phyloP scores from a whole-genome alignment of 2,797 vertebrate genomes.

The Allobates femoralis region DNA sequence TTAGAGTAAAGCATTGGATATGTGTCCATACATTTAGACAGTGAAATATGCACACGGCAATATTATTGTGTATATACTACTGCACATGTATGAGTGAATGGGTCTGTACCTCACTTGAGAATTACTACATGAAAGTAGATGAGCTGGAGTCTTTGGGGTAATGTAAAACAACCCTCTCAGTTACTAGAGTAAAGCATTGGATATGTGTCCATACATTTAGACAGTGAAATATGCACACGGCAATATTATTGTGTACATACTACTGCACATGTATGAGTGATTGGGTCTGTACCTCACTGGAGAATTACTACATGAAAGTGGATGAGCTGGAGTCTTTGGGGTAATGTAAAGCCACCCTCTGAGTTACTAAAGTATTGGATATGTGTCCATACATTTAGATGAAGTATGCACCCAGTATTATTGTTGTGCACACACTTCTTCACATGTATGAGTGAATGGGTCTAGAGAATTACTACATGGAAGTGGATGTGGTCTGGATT shows the following conservation, averaged over 20 bases:
- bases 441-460: neutral
- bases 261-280: slow-evolving; percentile 43
- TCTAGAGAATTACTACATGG: neutral
- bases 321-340: too few relatives aligned
- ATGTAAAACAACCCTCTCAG: slow-evolving; percentile 21
- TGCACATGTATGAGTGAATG: slow-evolving; percentile 56
- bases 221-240: too few relatives aligned
- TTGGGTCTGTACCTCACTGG: neutral
- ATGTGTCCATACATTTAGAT: too few relatives aligned
- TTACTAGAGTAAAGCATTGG: neutral
- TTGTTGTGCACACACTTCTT: neutral
- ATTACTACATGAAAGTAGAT: neutral
- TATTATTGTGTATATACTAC: slow-evolving; percentile 58
- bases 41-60: too few relatives aligned
- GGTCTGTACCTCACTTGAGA: neutral
- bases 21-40: neutral
- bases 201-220: neutral
- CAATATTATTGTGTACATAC: slow-evolving; percentile 64
- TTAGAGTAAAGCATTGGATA: neutral
- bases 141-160: slow-evolving; percentile 56
- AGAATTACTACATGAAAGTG: neutral
- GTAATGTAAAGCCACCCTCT: too few relatives aligned
- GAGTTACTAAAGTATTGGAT: too few relatives aligned
- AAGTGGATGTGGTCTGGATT: too few relatives aligned
- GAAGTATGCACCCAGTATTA: too few relatives aligned